Evolutionary conservation across 2,797 vertebrate genomes (phyloP).

Genomic region (Pelodytes ibericus): DNA sequence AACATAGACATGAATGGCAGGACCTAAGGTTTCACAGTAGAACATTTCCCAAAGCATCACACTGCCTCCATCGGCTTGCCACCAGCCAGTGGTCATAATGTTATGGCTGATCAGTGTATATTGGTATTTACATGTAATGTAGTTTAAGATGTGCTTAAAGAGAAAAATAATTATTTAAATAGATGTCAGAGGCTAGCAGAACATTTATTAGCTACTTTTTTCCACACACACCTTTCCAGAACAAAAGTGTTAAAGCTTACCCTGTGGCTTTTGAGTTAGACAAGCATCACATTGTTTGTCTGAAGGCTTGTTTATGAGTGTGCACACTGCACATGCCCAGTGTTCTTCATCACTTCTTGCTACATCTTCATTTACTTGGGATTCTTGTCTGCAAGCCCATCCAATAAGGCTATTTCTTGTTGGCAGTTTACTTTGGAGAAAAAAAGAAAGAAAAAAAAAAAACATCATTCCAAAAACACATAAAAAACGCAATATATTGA

Average conservation of each 20-base stretch:
- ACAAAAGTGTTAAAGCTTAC: constrained; percentile 64
- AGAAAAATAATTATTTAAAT: no score
- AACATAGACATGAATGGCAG: no score
- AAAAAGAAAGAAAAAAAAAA: constrained; percentile 39
- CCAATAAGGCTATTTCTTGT: constrained; percentile 74
- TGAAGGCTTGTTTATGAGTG: constrained; percentile 84
- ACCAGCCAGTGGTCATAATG: no score
- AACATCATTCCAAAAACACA: not conserved
- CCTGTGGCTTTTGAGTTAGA: constrained; percentile 78
- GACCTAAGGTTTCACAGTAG: no score
- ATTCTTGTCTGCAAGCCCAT: constrained; percentile 67
- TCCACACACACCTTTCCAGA: not conserved
- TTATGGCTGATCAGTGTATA: no score
- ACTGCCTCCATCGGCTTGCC: no score
- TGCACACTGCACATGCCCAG: constrained; percentile 86
- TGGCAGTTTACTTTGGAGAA: constrained; percentile 76
- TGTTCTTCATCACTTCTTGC: constrained; percentile 82
- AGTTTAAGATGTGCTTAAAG: no score
- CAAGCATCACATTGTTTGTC: constrained; percentile 84
- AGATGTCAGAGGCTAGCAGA: no score
- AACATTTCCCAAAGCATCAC: no score
- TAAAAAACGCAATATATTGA: not conserved
- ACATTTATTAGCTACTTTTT: not conserved
- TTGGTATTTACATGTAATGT: no score
- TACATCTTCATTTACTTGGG: constrained; percentile 65